Evolutionary conservation across 53 echinoderm and acorn worm species (phyloP).

Genomic region (Mesocentrotus franciscanus): DNA sequence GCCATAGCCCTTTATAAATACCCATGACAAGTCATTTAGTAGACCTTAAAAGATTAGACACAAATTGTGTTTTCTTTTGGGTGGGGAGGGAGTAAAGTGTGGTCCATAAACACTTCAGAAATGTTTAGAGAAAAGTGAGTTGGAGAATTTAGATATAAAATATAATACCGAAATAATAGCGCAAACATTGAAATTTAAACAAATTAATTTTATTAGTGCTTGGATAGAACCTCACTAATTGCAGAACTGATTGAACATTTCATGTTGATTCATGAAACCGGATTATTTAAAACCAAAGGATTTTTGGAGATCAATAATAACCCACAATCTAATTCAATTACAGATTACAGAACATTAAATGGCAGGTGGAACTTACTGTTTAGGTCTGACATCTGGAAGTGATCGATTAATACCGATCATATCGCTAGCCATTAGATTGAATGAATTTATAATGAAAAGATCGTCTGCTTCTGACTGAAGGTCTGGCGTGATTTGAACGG

Average conservation of each 20-base stretch:
- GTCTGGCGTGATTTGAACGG: slow-evolving; percentile 14
- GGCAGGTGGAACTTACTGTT: slow-evolving; percentile 46
- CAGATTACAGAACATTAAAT: neutral
- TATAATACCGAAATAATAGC: too few relatives aligned
- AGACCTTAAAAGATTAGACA: too few relatives aligned
- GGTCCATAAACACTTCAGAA: too few relatives aligned
- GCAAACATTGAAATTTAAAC: too few relatives aligned
- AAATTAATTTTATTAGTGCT: too few relatives aligned
- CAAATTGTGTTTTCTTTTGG: too few relatives aligned
- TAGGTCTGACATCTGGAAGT: slow-evolving; percentile 60
- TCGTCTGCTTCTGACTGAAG: slow-evolving; percentile 30
- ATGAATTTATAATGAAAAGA: slow-evolving; percentile 54
- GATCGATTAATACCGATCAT: slow-evolving; percentile 65
- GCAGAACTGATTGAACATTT: neutral
- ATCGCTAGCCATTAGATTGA: slow-evolving; percentile 70
- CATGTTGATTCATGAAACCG: neutral
- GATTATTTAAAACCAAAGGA: neutral
- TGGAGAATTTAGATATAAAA: too few relatives aligned
- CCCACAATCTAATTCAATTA: neutral
- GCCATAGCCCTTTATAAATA: too few relatives aligned
- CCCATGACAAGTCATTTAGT: too few relatives aligned
- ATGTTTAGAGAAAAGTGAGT: too few relatives aligned
- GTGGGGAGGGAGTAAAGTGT: too few relatives aligned
- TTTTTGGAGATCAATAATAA: neutral
- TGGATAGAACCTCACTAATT: neutral